A percentile compares a stretch with the other conserved stretches of the same genome.
Evolutionary conservation across 2,888 invertebrate species (phyloP).

Genomic region (Dorcus parallelipipedus): DNA sequence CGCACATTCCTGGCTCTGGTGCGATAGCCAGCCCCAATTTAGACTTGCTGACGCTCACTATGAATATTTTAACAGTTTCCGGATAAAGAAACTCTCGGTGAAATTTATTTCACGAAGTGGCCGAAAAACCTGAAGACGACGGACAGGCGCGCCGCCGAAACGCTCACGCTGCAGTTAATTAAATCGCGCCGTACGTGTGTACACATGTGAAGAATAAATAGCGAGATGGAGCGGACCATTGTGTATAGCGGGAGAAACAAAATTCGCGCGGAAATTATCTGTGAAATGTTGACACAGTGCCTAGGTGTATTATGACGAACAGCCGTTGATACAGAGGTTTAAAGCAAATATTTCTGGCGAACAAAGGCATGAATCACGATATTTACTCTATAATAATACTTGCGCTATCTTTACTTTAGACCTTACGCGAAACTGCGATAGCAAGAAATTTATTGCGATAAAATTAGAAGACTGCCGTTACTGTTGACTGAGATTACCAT

Average conservation of each 20-base stretch:
- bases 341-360: conserved; percentile 12
- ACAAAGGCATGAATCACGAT: conserved; percentile 17
- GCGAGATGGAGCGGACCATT: conserved; percentile 1
- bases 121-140: too few relatives aligned
- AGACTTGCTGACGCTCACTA: conserved; percentile 18
- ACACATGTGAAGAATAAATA: conserved; percentile 15
- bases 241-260: not conserved
- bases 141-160: too few relatives aligned
- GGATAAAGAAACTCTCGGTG: not conserved
- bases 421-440: too few relatives aligned
- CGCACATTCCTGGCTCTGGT: conserved; percentile 21
- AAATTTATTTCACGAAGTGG: not conserved
- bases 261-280: not conserved
- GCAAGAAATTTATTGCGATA: too few relatives aligned
- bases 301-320: conserved; percentile 2
- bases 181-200: not conserved
- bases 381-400: conserved; percentile 9
- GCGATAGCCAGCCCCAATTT: conserved; percentile 26
- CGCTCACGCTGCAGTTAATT: too few relatives aligned
- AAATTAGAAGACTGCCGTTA: too few relatives aligned
- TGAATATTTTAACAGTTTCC: conserved; percentile 22
- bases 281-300: not conserved
- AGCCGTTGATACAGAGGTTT: conserved; percentile 4
- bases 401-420: too few relatives aligned
- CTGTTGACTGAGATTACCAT: too few relatives aligned